These are phyloP conservation scores for Rhopalosiphum nymphaeae DNA, from an alignment of 2,888 invertebrate species.

Conservation along the genomic window DNA sequence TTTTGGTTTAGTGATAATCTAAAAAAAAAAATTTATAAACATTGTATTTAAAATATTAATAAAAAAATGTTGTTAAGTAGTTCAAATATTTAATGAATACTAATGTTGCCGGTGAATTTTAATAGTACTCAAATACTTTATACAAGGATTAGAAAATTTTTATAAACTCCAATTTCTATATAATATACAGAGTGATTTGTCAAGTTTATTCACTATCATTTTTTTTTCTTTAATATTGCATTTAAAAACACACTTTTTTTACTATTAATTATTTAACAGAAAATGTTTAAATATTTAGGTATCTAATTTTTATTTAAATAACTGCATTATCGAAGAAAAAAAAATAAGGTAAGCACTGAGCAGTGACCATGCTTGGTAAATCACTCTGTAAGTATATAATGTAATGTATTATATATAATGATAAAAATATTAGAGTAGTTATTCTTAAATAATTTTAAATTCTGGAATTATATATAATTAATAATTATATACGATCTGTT, in stretches of 20 bases:
- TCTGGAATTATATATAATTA: no score
- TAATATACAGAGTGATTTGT: not conserved
- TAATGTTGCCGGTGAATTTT: not conserved
- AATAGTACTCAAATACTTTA: not conserved
- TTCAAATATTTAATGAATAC: not conserved
- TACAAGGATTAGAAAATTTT: not conserved
- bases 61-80: not conserved
- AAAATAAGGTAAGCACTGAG: no score
- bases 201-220: not conserved
- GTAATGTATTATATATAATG: no score
- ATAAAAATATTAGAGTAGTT: no score
- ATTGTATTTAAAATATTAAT: not conserved
- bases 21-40: no score
- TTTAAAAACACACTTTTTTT: not conserved
- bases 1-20: conserved; percentile 39
- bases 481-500: no score
- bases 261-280: not conserved
- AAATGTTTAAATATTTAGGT: not conserved
- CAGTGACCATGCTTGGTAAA: no score
- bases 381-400: no score
- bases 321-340: no score
- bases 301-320: no score
- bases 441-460: no score
- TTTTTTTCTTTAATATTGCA: not conserved
- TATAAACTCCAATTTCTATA: not conserved